These are phyloP conservation scores for Leptopilina drosophilae DNA, from an alignment of 2,888 invertebrate genomes.

Conservation along the genomic window DNA sequence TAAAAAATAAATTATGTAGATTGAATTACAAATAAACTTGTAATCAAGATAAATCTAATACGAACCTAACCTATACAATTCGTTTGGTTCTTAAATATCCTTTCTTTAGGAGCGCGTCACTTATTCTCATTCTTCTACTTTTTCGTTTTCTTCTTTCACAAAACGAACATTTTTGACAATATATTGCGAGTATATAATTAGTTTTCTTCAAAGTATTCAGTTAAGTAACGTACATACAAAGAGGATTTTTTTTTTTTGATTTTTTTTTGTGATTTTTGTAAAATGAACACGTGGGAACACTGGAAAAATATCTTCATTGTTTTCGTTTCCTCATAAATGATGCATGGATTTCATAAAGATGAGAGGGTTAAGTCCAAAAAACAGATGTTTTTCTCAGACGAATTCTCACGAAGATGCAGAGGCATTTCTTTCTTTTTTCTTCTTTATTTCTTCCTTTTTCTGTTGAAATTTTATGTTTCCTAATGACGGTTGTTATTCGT, in stretches of 20 bases:
- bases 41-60: no score
- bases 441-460: not conserved
- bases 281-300: not conserved
- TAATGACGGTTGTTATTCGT: conserved; percentile 35
- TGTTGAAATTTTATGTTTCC: conserved; percentile 27
- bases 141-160: no score
- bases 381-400: conserved; percentile 9
- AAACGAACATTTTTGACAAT: no score
- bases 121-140: no score
- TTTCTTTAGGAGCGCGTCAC: no score
- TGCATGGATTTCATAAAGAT: not conserved
- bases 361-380: conserved; percentile 13
- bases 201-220: no score
- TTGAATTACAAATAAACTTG: no score
- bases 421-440: not conserved
- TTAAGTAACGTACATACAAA: not conserved
- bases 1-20: no score
- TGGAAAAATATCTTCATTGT: conserved; percentile 17
- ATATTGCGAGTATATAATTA: no score
- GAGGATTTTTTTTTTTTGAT: not conserved
- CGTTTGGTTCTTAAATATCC: no score
- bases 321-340: not conserved
- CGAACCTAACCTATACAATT: no score
- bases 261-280: not conserved
- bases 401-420: conserved; percentile 18